phyloP scores from a whole-genome alignment of 2,888 invertebrate species.

The Meandrusa payeni region DNA sequence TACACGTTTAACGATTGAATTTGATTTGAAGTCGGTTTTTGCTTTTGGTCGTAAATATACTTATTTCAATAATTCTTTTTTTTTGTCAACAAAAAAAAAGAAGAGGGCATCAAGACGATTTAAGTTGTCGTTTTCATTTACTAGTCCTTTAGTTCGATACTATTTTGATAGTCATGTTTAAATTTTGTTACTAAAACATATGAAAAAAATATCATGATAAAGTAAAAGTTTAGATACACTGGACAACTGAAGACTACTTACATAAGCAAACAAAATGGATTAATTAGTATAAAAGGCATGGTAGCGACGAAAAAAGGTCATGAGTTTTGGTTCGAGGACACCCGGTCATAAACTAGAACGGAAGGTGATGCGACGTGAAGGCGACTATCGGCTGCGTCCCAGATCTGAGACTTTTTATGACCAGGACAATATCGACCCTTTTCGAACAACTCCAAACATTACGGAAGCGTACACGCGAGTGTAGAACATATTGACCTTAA shows the following conservation, averaged over 20 bases:
- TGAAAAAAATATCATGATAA: no score
- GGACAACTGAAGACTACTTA: slow-evolving; percentile 22
- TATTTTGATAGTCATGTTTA: no score
- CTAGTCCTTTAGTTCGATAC: no score
- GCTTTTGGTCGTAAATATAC: no score
- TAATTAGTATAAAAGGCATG: slow-evolving; percentile 50
- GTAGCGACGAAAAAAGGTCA: slow-evolving; percentile 42
- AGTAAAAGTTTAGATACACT: no score
- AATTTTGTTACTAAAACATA: no score
- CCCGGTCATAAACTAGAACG: slow-evolving; percentile 62
- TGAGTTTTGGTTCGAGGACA: slow-evolving; percentile 69
- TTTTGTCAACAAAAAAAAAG: no score
- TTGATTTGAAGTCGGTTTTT: no score
- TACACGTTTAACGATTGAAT: no score
- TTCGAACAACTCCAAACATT: slow-evolving; percentile 66
- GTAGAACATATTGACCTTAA: slow-evolving; percentile 32
- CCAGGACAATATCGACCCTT: slow-evolving; percentile 69
- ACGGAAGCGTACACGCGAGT: slow-evolving; percentile 63
- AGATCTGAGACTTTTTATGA: slow-evolving; percentile 71
- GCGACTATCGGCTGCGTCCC: slow-evolving; percentile 51
- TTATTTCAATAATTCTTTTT: no score
- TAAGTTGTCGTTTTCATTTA: no score
- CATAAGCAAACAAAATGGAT: slow-evolving; percentile 32
- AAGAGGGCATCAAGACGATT: no score
- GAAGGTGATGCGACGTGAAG: slow-evolving; percentile 61